Evolutionary conservation across 2,797 vertebrate genomes (phyloP), one percentile per base, ranked within the genome.

Genomic region (Hippoglossus hippoglossus): DNA sequence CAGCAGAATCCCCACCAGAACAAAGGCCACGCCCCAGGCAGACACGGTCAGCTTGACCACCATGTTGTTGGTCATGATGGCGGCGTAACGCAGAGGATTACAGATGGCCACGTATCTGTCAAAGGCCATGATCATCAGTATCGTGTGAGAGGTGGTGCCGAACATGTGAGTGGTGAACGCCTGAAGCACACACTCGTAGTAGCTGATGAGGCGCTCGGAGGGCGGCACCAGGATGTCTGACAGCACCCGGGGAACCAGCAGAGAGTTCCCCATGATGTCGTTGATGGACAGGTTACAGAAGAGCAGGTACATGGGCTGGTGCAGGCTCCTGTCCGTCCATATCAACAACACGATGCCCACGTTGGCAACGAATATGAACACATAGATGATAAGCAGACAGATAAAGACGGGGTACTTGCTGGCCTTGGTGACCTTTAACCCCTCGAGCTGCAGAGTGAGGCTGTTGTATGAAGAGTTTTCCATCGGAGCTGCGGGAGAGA

Each of bases 81-180:
- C 19, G 0, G 73, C 0, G 24, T 96, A 96, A 9, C 75, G 67
- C 77, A 96, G 67, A 0, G 95, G 95, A 7, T 94, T 73, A 0
- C 95, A 96, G 64, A 96, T 91, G 9, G 95, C 95, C 36, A 96
- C 83, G 0, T 95, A 96, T 0, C 94, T 87, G 84, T 96, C 95
- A 0, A 94, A 94, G 0, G 95, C 94, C 96, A 96, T 95, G 1
- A 94, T 93, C 81, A 96, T 87, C 44, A 96, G 84, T 0, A 96
- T 86, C 0, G 92, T 94, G 1, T 96, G 95, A 0, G 94, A 91
- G 0, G 90, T 85, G 0, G 94, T 92, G 26, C 88, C 93, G 18
- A 90, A 93, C 34, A 93, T 91, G 1, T 96, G 95, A 18, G 91
- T 89, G 49, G 92, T 87, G 71, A 95, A 96, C 74, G 96, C 95